Base-by-base conservation (phyloP, 2,797 vertebrate species). In the Pachyuromys duprasi region DNA sequence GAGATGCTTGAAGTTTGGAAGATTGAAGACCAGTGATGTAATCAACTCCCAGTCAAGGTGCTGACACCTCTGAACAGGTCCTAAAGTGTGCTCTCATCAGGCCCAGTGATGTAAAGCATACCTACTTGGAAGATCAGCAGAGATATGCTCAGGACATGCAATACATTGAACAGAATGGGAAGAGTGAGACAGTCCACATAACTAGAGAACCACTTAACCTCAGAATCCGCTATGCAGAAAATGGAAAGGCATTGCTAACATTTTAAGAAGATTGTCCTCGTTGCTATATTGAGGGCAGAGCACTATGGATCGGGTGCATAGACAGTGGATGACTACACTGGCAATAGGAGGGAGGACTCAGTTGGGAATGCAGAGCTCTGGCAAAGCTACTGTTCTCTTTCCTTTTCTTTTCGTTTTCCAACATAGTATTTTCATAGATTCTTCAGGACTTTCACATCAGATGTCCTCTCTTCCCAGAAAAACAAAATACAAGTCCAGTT, bases 1-100 rank as follows among this genome's bases (percentile, higher is more conserved):
- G 1, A 92, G 95, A 92, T n/a, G 0, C 53, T 18, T 55, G 1
- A 80, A 83, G 78, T 95, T 89, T 93, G 49, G 81, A 94, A 96
- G 53, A 89, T 17, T 84, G 36, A 90, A 94, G 28, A 36, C 36
- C 91, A 17, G 5, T 95, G 42, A 82, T 83, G 67, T 12, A 96
- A 81, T 80, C 76, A 95, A 65, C 57, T 84, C 62, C 8, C 65
- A 86, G 94, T 7, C 53, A 8, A 18, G 18, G 8, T 78, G 67
- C 80, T 83, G 69, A 36, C 20, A 53, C 78, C 45, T 76, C 80
- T 89, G 69, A 83, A 81, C 8, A 78, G 57, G 3, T 53, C 63
- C 28, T 55, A 49, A 26, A 91, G 0, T 60, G 24, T 78, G 36
- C 22, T 89, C 14, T 95, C 49, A 65, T 79, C 75, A n/a, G 33